Evolutionary conservation across 2,113 vertebrate genomes (phyloP).

Genomic region (Condylura cristata): DNA sequence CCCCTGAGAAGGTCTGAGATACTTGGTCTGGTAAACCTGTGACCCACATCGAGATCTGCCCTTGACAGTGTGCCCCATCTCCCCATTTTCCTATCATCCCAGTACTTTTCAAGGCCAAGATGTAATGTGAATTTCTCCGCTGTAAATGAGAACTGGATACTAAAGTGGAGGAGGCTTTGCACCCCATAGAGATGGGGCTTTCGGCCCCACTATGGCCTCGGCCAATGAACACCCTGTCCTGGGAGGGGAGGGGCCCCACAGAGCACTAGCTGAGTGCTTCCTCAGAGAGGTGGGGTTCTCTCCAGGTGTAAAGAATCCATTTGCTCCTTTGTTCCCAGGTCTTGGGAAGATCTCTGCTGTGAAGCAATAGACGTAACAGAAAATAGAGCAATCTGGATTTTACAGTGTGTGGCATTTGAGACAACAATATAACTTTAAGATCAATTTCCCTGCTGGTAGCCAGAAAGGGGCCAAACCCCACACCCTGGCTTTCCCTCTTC

Average conservation of each 20-base stretch:
- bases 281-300: not conserved
- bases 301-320: not conserved
- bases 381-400: not conserved
- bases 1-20: not conserved
- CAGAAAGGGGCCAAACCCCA: not conserved
- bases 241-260: too few relatives aligned
- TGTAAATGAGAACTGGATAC: rapidly evolving
- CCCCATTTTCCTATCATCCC: not conserved
- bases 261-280: rapidly evolving
- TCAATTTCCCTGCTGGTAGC: not conserved
- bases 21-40: not conserved
- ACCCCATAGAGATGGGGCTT: rapidly evolving
- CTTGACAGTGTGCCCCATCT: not conserved
- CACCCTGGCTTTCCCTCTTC: not conserved
- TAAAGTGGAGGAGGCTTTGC: rapidly evolving
- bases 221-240: not conserved
- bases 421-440: not conserved
- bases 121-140: not conserved
- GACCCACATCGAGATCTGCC: not conserved
- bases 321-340: not conserved
- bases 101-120: not conserved
- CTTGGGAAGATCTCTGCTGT: not conserved
- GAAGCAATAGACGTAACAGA: not conserved
- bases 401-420: not conserved
- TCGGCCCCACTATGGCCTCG: not conserved